phyloP scores from a whole-genome alignment of 2,888 invertebrate species.

The Drosophila siamana region DNA sequence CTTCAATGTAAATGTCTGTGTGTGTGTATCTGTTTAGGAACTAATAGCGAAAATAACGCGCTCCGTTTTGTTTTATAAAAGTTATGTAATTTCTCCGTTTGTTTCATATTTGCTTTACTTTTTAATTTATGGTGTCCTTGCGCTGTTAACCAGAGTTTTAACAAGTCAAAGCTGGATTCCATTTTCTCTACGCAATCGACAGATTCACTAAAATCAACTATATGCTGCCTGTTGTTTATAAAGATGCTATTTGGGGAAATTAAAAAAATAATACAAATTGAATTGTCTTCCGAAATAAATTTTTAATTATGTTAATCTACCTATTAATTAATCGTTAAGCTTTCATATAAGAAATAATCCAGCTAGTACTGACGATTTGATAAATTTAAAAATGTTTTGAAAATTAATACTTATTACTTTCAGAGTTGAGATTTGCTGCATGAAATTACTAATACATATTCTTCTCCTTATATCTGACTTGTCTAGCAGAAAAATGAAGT shows the following conservation, averaged over 20 bases:
- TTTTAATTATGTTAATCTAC: slow-evolving; percentile 6
- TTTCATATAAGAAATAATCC: neutral
- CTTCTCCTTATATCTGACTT: neutral
- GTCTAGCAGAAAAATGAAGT: slow-evolving; percentile 9
- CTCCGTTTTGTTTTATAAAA: slow-evolving; percentile 44
- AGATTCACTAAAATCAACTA: too few species aligned
- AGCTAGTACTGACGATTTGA: neutral
- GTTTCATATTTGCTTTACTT: slow-evolving; percentile 11
- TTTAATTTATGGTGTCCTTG: slow-evolving; percentile 26
- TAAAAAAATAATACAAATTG: neutral
- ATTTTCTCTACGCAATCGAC: neutral
- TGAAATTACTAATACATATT: neutral
- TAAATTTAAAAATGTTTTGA: neutral
- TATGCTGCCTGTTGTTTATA: neutral
- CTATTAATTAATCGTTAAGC: slow-evolving; percentile 3
- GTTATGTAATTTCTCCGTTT: slow-evolving; percentile 8
- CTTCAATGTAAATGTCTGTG: slow-evolving; percentile 52
- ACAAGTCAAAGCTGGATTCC: slow-evolving; percentile 6
- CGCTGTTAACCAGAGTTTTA: slow-evolving; percentile 45
- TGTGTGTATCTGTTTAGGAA: slow-evolving; percentile 50
- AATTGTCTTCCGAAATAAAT: neutral
- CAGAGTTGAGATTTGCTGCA: neutral
- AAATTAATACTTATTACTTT: neutral
- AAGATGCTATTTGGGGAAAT: neutral
- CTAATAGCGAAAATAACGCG: slow-evolving; percentile 76